Percentiles rank a stretch among this genome's conserved stretches.
Evolutionary conservation across 1,140 invertebrate species (phyloP).

Genomic region (Drosophila equinoxialis): DNA sequence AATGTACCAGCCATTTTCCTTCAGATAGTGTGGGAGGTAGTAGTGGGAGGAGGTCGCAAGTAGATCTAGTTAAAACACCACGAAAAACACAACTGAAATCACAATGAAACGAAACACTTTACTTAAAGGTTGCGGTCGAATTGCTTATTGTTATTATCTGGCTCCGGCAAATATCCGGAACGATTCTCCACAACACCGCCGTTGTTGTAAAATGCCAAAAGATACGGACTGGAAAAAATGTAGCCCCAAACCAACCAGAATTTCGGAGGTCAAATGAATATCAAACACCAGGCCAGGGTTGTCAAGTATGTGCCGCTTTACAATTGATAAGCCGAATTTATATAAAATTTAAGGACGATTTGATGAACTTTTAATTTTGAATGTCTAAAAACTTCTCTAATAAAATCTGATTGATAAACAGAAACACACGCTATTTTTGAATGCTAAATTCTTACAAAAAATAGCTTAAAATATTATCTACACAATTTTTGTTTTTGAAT

Average conservation of each 20-base stretch:
- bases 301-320: background rate
- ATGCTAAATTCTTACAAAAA: background rate
- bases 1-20: conserved; percentile 76
- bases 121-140: conserved; percentile 49
- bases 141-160: conserved; percentile 40
- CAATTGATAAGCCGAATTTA: background rate
- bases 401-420: background rate
- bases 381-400: background rate
- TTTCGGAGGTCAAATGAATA: conserved; percentile 78
- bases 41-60: background rate
- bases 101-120: conserved; percentile 48
- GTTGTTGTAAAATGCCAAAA: conserved; percentile 22
- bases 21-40: conserved; percentile 24
- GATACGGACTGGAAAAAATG: conserved; percentile 29
- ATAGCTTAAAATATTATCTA: background rate
- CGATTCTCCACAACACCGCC: conserved; percentile 41
- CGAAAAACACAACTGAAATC: conserved; percentile 51
- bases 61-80: conserved; percentile 49
- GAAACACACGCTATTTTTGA: background rate
- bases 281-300: conserved; percentile 36
- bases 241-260: conserved; percentile 32
- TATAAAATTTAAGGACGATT: background rate
- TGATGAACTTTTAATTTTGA: background rate
- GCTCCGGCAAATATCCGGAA: conserved; percentile 45
- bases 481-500: background rate